These are phyloP conservation scores for Trissoscelio sp. DNA, from an alignment of 2,888 invertebrate genomes.

Conservation along the genomic window DNA sequence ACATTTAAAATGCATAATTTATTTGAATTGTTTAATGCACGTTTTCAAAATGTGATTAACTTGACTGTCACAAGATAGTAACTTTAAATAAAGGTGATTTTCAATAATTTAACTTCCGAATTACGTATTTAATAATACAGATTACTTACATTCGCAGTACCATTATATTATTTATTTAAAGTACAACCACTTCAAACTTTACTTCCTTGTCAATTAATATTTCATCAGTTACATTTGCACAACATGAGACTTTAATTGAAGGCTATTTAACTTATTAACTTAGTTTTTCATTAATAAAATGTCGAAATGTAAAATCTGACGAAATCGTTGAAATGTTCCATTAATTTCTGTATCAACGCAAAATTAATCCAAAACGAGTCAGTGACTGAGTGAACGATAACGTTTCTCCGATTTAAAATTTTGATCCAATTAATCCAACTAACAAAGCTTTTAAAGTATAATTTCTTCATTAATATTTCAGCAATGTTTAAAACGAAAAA, in stretches of 20 bases:
- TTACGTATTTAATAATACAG: conserved; percentile 12
- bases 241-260: conserved; percentile 30
- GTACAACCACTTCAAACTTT: neutral
- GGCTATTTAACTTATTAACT: conserved; percentile 22
- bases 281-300: conserved; percentile 10
- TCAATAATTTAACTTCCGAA: neutral
- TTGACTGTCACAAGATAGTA: too few species aligned
- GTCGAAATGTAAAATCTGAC: conserved; percentile 6
- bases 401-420: conserved; percentile 48
- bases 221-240: conserved; percentile 8
- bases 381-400: neutral
- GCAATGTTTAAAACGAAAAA: conserved; percentile 47
- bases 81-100: neutral
- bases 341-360: neutral
- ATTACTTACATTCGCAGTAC: conserved; percentile 3
- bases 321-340: neutral
- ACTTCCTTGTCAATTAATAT: conserved; percentile 21
- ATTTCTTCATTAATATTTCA: conserved; percentile 57
- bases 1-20: too few species aligned
- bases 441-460: conserved; percentile 54
- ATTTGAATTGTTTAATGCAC: too few species aligned
- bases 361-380: neutral
- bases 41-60: too few species aligned
- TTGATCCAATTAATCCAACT: conserved; percentile 41
- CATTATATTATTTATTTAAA: conserved; percentile 32